Evolutionary conservation across 2,797 vertebrate species (phyloP), one percentile per base, ranked within the genome.

Genomic region (Neopelma chrysocephalum): DNA sequence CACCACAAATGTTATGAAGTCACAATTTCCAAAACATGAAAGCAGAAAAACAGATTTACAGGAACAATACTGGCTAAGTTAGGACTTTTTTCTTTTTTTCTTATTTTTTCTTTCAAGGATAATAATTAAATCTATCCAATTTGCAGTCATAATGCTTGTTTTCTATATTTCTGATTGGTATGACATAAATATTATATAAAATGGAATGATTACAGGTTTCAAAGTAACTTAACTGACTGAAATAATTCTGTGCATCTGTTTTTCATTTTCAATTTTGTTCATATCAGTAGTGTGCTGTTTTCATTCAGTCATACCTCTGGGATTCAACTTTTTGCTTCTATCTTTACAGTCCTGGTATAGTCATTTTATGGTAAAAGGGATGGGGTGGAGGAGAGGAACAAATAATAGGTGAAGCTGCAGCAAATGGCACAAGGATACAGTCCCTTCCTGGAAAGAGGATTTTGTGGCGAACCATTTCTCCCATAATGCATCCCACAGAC

Each of bases 401-500:
- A 96, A 95, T 96, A 92, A 91, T 94, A 94, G 76, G 93, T 96
- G 88, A 92, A 96, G 56, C 75, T 96, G 96, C 95, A 95, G 99
- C 99, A 98, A 99, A 99, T 99, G 99, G 98, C 97, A 98, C 98
- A 99, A 99, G 99, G 99, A 99, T 99, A 99, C 99, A 99, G 98
- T 99, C 99, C 98, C 99, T 99, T 99, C 99, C 99, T 87, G 99
- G 99, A 98, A 99, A 99, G 98, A 99, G 99, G 99, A 99, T 99
- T 99, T 99, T 99, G 99, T 99, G 99, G 97, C 99, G 99, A 98
- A 99, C 99, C 99, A 99, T 99, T 99, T 99, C 99, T 97, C 99
- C 99, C 98, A 99, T 99, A 98, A 99, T 99, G 98, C 99, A 99
- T 98, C 99, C 99, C 98, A 99, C 99, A 98, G 99, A 99, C 99